Base-by-base conservation (phyloP, 1,140 invertebrate genomes). In the Eupristina koningsbergeri region DNA sequence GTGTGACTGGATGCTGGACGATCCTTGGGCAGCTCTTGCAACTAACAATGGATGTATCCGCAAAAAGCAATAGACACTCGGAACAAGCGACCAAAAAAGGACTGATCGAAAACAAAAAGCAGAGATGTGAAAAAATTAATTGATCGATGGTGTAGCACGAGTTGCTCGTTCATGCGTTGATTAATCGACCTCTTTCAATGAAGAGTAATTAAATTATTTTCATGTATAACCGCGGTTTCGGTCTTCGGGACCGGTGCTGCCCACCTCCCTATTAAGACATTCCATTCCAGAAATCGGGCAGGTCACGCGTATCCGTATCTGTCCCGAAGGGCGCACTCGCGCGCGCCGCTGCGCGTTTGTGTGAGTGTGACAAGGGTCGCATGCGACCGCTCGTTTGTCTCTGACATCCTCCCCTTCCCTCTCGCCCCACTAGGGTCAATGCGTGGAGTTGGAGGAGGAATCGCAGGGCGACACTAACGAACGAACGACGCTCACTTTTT, bases 351-450 rank as follows among this genome's bases (percentile, higher is more conserved):
- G 69, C 34, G 53, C 8, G 73, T 29, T 3, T 13, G 78, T 84
- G 67, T 9, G 22, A 9, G 84, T 83, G 87, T 89, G 89, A 91
- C 89, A 88, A 90, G 89, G 89, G 90, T 91, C 87, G 86, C 86
- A 85, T 84, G 86, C 86, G 86, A 73, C 87, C 87, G 88, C 88
- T 92, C 89, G 88, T 92, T 91, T 90, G 87, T 92, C 90, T 91
- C 89, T 90, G 91, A 91, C 90, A 91, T 86, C 75, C 85, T 86
- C 88, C 85, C 86, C 84, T 86, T 41, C 67, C 41, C 41, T n/a
- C 86, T 85, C 86, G 39, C 67, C 41, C 41, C 22, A 71, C n/a
- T n/a, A n/a, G n/a, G n/a, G n/a, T 71, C 67, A 41, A 71, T 71
- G 67, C 67, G 39, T 71, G 39, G n/a, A 71, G 67, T 41, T 31